Base-by-base conservation (phyloP, 1,140 invertebrate genomes). In the Zaprionus tsacasi region DNA sequence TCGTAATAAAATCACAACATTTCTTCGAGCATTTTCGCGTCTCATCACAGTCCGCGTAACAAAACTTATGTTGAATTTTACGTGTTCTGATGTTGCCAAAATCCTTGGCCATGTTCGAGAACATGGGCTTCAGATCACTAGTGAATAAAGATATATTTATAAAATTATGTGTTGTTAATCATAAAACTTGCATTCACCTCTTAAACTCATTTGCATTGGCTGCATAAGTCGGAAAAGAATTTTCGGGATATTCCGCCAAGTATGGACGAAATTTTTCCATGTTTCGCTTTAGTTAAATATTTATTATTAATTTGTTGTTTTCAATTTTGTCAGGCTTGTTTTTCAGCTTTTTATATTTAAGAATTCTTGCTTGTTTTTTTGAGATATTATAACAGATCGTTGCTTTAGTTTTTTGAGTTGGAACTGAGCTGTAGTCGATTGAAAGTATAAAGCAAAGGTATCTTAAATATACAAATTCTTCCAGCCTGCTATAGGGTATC, bases 51-150 rank as follows among this genome's bases (percentile, higher is more conserved):
- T 38, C 17, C 10, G 11, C 1, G 0, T 10, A 6, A 15, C 57
- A 69, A 4, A 52, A n/a, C n/a, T 69, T 69, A n/a, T 54, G 25
- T 33, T 36, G 17, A 5, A 69, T 11, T 2, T 54, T 54, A 1
- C 10, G 4, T 10, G 43, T 33, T 7, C 3, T 35, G 11, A 52
- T 50, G 6, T 10, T 17, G 11, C 13, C 11, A 50, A 69, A 69
- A 0, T 5, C 11, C 4, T 54, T 52, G 0, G 25, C 57, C 35
- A 69, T 40, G 7, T 21, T 54, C 1, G 15, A 11, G 6, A 60
- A 50, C 11, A 12, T 10, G 7, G 66, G 58, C n/a, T 38, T 50
- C 5, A 52, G 8, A 38, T 35, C 33, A 11, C 66, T 69, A 4
- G 6, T 2, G 3, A 12, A 65, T 55, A 30, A 11, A 17, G 4